These are phyloP conservation scores for Chloropsis hardwickii DNA, from an alignment of 2,113 vertebrate genomes.

Conservation along the genomic window DNA sequence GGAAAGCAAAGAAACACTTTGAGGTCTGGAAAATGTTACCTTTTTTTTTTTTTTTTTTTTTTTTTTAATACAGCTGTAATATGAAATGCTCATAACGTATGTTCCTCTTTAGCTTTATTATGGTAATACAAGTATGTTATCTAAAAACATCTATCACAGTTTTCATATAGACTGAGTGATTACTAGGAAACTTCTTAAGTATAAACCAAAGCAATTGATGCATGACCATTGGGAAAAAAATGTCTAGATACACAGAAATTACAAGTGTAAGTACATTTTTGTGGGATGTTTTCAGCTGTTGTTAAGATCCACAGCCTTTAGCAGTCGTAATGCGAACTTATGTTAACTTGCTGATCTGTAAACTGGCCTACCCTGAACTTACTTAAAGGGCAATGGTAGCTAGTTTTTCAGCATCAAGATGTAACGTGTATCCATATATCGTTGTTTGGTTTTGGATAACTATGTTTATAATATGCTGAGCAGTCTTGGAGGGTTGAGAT, in stretches of 20 bases:
- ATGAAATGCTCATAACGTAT: not conserved
- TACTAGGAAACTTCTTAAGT: not conserved
- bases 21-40: not conserved
- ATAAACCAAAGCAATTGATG: not conserved
- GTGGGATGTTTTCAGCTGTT: not conserved
- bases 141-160: not conserved
- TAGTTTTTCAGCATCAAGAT: not conserved
- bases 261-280: not conserved
- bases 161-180: not conserved
- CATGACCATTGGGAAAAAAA: not conserved
- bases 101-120: conserved; percentile 12
- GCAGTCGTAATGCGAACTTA: not conserved
- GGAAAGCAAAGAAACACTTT: conserved; percentile 30
- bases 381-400: not conserved
- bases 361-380: not conserved
- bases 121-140: conserved; percentile 5
- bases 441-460: not conserved
- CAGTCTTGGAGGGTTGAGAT: not conserved
- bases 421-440: not conserved
- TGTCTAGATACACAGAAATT: not conserved
- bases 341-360: not conserved
- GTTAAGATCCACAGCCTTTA: not conserved
- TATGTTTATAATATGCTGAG: not conserved
- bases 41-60: not conserved
- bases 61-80: not conserved